Evolutionary conservation across 2,113 vertebrate genomes (phyloP).

Genomic region (Motacilla alba): DNA sequence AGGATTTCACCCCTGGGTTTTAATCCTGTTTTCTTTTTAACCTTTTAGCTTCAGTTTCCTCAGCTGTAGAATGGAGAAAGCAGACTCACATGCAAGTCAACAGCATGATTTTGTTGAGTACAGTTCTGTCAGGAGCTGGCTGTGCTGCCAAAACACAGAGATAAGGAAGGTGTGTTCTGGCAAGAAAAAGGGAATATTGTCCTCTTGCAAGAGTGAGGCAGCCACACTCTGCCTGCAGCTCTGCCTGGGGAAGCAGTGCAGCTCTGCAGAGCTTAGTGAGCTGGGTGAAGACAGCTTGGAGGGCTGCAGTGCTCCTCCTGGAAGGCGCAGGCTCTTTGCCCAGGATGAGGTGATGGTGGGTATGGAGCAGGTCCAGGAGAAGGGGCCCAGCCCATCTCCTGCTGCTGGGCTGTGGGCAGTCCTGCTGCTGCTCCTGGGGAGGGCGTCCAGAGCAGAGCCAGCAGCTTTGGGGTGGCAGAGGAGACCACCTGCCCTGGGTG

Average conservation of each 20-base stretch:
- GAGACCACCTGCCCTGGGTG: not conserved
- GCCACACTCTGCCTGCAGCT: not conserved
- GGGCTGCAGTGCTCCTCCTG: not conserved
- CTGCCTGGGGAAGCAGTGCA: fast-evolving
- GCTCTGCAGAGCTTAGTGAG: not conserved
- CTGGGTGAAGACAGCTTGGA: not conserved
- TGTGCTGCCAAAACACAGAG: not conserved
- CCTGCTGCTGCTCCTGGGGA: not conserved
- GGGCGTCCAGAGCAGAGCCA: not conserved
- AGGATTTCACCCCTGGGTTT: conserved; percentile 32
- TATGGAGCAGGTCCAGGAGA: not conserved
- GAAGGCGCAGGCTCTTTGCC: not conserved
- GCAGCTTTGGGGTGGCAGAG: not conserved
- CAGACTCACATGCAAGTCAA: not conserved
- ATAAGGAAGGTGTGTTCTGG: not conserved
- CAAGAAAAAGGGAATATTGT: not conserved
- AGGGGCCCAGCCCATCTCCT: not conserved
- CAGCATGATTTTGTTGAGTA: not conserved
- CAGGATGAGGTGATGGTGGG: not conserved
- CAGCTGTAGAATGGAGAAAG: not conserved
- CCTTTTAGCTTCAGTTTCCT: not conserved
- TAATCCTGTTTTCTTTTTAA: not conserved
- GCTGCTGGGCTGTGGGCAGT: not conserved
- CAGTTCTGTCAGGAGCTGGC: not conserved
- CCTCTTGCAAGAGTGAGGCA: not conserved